Evolutionary conservation across 2,797 vertebrate genomes (phyloP).

Genomic region (Acanthurus leucopareius): DNA sequence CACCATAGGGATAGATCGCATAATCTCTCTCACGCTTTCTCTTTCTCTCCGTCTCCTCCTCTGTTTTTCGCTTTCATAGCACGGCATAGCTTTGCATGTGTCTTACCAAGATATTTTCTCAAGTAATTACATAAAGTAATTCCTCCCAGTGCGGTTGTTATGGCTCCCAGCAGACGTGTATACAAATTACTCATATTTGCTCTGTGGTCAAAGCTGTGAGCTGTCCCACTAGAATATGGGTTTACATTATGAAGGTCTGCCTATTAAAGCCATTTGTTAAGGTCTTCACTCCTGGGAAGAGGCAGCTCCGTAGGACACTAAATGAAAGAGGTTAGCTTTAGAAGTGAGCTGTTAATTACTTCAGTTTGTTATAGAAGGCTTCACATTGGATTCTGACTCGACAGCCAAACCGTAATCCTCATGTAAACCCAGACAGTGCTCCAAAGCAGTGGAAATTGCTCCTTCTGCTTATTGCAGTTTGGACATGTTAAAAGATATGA

Average conservation of each 20-base stretch:
- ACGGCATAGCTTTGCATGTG: slow-evolving; percentile 75
- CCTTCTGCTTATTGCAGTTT: slow-evolving; percentile 62
- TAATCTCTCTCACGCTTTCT: slow-evolving; percentile 55
- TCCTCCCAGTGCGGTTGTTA: slow-evolving; percentile 85
- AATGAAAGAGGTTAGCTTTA: slow-evolving; percentile 75
- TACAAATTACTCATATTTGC: slow-evolving; percentile 89
- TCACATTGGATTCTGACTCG: slow-evolving; percentile 69
- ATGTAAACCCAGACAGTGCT: slow-evolving; percentile 70
- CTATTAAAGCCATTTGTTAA: slow-evolving; percentile 89
- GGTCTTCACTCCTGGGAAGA: slow-evolving; percentile 82
- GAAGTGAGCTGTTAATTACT: slow-evolving; percentile 84
- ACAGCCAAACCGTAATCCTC: slow-evolving; percentile 77
- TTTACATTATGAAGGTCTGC: slow-evolving; percentile 85
- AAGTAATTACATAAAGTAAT: slow-evolving; percentile 88
- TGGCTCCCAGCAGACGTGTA: slow-evolving; percentile 84
- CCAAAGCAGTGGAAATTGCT: slow-evolving; percentile 70
- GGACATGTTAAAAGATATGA: slow-evolving; percentile 75
- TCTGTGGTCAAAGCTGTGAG: slow-evolving; percentile 83
- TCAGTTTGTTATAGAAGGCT: slow-evolving; percentile 79
- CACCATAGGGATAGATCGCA: slow-evolving; percentile 74
- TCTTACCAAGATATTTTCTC: slow-evolving; percentile 81
- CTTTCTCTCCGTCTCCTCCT: slow-evolving; percentile 37
- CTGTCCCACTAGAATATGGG: slow-evolving; percentile 80
- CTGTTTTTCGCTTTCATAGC: slow-evolving; percentile 62
- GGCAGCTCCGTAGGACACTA: slow-evolving; percentile 77